Conservation (phyloP, 2,797 vertebrate species). For the Margarornis squamiger region DNA sequence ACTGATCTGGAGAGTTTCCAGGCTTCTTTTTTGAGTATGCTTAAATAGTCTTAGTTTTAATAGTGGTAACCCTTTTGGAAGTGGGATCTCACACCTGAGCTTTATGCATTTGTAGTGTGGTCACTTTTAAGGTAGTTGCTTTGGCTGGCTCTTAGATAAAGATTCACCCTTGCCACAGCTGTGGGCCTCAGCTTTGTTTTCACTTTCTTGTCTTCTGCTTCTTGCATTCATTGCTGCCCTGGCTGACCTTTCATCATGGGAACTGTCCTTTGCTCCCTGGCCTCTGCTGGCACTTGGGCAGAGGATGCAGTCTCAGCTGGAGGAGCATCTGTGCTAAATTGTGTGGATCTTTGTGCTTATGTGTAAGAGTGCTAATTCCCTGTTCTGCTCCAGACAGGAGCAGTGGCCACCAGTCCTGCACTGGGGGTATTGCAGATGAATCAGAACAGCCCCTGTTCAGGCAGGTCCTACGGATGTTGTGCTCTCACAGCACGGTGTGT, state of each 20-base stretch:
- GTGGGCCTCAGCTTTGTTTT: neutral
- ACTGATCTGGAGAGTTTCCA: neutral
- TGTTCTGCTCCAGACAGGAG: neutral
- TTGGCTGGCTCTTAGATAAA: neutral
- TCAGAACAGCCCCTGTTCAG: neutral
- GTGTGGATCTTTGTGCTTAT: neutral
- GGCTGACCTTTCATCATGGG: neutral
- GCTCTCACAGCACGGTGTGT: accelerated
- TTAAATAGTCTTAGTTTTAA: neutral
- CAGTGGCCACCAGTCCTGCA: neutral
- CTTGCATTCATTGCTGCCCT: neutral
- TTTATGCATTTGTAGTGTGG: neutral
- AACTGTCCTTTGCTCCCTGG: neutral
- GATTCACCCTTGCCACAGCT: neutral
- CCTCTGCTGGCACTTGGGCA: neutral
- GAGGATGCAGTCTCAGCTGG: neutral
- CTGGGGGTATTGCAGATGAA: neutral
- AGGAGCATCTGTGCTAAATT: neutral
- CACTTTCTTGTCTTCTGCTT: neutral
- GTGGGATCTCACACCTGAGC: neutral
- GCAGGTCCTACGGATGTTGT: accelerated
- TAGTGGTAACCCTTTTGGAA: neutral
- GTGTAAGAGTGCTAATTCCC: neutral
- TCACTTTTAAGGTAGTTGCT: neutral
- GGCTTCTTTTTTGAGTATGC: neutral